Conservation (phyloP, 2,113 vertebrate genomes). For the Tursiops truncatus region DNA sequence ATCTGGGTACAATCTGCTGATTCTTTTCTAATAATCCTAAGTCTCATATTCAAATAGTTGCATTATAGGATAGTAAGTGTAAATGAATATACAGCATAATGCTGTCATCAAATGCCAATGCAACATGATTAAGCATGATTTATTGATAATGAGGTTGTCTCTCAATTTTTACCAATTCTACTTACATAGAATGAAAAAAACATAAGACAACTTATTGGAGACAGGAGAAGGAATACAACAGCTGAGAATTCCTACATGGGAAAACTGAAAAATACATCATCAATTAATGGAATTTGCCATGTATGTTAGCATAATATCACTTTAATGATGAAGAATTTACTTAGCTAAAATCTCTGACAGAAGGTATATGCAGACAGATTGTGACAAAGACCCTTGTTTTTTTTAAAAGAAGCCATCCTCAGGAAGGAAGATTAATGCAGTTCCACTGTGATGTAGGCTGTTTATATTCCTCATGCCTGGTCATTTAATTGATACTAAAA, state of each 20-base stretch:
- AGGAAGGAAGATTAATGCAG: not conserved
- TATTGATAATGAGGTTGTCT: constrained; percentile 37
- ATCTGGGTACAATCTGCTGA: constrained; percentile 53
- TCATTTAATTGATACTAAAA: not conserved
- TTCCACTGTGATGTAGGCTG: not conserved
- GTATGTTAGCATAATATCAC: not conserved
- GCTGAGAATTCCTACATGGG: not conserved
- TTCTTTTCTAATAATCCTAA: constrained; percentile 58
- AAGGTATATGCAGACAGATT: not conserved
- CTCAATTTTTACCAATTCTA: constrained; percentile 46
- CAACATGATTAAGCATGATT: constrained; percentile 60
- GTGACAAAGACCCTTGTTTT: not conserved
- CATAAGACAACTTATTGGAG: not conserved
- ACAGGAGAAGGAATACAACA: not conserved
- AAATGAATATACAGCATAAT: constrained; percentile 51
- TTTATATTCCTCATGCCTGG: not conserved
- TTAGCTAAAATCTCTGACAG: not conserved
- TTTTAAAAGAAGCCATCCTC: not conserved
- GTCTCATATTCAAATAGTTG: constrained; percentile 54
- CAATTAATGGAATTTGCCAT: not conserved
- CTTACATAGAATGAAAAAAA: constrained; percentile 20
- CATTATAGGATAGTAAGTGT: constrained; percentile 33
- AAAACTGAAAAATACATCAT: not conserved
- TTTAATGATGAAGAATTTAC: not conserved
- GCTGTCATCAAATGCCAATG: constrained; percentile 57